A percentile compares a stretch with the other conserved stretches of the same genome.
Evolutionary conservation across 2,113 vertebrate species (phyloP).

Genomic region (Sphyrna mokarran): DNA sequence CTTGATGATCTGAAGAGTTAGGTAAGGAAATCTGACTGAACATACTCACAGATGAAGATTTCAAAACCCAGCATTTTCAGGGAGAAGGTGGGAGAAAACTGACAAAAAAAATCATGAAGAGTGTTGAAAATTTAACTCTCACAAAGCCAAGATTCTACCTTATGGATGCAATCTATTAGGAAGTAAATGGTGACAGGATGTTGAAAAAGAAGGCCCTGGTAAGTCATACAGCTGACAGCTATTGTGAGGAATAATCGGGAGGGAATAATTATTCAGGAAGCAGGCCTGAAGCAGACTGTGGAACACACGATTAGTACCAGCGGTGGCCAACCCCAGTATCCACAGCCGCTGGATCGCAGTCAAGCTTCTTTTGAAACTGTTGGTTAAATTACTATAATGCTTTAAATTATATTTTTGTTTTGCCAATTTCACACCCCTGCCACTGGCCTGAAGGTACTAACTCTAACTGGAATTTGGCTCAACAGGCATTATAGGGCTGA

Average conservation of each 20-base stretch:
- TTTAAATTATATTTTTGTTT: background rate
- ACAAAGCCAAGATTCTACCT: background rate
- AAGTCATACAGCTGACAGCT: background rate
- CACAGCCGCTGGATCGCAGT: background rate
- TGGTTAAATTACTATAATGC: constrained; percentile 12
- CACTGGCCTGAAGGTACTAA: background rate
- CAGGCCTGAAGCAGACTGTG: background rate
- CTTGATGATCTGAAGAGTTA: background rate
- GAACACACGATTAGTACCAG: background rate
- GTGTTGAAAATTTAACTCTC: background rate
- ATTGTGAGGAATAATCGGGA: background rate
- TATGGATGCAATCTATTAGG: background rate
- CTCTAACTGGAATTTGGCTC: background rate
- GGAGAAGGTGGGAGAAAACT: background rate
- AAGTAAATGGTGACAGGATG: background rate
- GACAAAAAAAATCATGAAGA: background rate
- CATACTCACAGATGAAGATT: background rate
- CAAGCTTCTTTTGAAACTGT: background rate
- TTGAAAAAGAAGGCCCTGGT: background rate
- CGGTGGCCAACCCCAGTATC: background rate
- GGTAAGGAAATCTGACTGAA: background rate
- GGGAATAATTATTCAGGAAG: background rate
- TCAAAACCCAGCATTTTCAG: background rate
- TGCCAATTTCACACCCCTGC: background rate
- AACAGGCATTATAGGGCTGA: background rate